Evolutionary conservation across 2,797 vertebrate species (phyloP).

Genomic region (Cottoperca gobio): DNA sequence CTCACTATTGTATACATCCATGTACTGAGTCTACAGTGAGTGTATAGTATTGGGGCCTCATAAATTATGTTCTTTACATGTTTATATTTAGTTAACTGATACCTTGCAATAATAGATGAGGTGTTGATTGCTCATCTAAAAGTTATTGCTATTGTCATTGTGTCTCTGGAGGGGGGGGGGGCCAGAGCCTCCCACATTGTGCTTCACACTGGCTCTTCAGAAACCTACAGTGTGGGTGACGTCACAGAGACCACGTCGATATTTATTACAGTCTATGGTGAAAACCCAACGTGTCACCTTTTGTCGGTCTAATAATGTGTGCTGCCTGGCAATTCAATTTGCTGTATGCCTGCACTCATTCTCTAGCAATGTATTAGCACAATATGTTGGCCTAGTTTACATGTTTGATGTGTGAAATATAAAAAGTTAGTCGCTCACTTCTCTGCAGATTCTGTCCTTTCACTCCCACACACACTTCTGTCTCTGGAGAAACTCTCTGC

Average conservation of each 20-base stretch:
- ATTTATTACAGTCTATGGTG: too few species aligned
- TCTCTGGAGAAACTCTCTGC: conserved; percentile 53
- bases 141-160: too few species aligned
- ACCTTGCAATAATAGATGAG: not conserved
- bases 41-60: not conserved
- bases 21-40: not conserved
- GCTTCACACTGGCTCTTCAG: too few species aligned
- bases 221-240: too few species aligned
- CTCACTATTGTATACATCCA: not conserved
- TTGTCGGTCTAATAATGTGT: not conserved
- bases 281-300: not conserved
- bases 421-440: conserved; percentile 29
- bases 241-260: too few species aligned
- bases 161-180: too few species aligned
- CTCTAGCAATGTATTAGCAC: not conserved
- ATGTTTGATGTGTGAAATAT: conserved; percentile 10
- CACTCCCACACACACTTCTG: conserved; percentile 61
- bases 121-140: not conserved
- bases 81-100: not conserved
- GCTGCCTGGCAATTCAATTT: not conserved
- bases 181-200: too few species aligned
- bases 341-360: not conserved
- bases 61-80: not conserved
- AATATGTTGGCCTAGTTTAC: not conserved
- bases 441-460: conserved; percentile 42